Percentiles rank a stretch among this genome's conserved stretches.
Evolutionary conservation across 30 jellyfish, hydroid and myxozoan genomes (phyloP).

Genomic region (Turritopsis rubra): DNA sequence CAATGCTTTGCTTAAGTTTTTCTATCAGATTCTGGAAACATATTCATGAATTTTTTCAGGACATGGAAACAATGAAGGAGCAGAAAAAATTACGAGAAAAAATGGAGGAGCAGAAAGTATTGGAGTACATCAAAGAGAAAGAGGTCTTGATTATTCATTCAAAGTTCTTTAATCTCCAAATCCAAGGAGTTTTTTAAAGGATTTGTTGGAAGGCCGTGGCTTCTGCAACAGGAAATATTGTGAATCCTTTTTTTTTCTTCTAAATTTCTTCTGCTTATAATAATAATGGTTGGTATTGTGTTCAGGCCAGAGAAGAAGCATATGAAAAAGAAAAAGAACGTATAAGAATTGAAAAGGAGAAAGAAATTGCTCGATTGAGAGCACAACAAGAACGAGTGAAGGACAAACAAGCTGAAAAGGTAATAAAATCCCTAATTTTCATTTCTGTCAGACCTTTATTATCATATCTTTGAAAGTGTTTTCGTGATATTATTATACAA

Average conservation of each 20-base stretch:
- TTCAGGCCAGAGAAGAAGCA: slow-evolving; percentile 90
- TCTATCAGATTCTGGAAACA: neutral
- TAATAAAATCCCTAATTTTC: slow-evolving; percentile 4
- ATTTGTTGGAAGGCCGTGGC: neutral
- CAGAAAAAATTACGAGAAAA: slow-evolving; percentile 52
- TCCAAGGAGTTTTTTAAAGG: no score
- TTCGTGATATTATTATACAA: no score
- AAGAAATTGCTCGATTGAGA: slow-evolving; percentile 94
- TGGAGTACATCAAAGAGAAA: slow-evolving; percentile 88
- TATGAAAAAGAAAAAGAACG: slow-evolving; percentile 76
- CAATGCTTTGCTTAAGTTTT: neutral
- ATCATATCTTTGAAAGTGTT: no score
- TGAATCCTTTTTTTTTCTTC: neutral
- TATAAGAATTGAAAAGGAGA: slow-evolving; percentile 69
- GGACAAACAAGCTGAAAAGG: slow-evolving; percentile 97
- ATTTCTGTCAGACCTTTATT: neutral
- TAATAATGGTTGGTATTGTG: no score
- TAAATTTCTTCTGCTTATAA: neutral
- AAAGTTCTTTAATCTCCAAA: no score
- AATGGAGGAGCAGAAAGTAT: slow-evolving; percentile 81
- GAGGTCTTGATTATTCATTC: slow-evolving; percentile 43
- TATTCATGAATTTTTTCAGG: slow-evolving; percentile 40
- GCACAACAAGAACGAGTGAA: slow-evolving; percentile 97
- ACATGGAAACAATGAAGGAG: slow-evolving; percentile 45
- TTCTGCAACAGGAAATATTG: neutral